Evolutionary conservation across 2,797 vertebrate genomes (phyloP).

Genomic region (Garrulus glandarius): DNA sequence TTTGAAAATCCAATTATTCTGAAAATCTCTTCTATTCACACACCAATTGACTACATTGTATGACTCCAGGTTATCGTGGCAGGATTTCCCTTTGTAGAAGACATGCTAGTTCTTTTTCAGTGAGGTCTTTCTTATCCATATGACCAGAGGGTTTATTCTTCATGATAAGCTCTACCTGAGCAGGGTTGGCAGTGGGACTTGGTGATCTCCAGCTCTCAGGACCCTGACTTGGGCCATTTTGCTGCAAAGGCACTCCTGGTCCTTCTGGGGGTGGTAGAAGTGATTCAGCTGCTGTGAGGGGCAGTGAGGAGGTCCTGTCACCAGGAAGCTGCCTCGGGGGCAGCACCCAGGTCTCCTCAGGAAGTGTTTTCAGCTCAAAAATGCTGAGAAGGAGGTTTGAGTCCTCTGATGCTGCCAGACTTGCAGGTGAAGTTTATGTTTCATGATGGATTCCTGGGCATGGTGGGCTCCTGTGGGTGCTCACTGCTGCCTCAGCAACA

Average conservation of each 20-base stretch:
- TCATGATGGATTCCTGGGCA: neutral
- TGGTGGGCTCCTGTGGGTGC: no score
- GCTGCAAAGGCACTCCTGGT: neutral
- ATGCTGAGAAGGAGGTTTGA: neutral
- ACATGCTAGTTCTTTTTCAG: neutral
- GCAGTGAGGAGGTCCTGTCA: neutral
- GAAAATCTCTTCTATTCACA: neutral
- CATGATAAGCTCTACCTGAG: neutral
- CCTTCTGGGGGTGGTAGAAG: neutral
- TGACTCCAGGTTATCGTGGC: rapidly evolving
- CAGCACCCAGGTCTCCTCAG: neutral
- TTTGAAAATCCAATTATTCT: conserved; percentile 14
- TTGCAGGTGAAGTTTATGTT: neutral
- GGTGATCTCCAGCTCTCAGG: neutral
- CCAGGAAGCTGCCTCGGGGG: rapidly evolving
- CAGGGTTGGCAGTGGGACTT: neutral
- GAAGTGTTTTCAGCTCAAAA: neutral
- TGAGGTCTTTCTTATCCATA: neutral
- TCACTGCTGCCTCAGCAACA: neutral
- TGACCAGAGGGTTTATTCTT: neutral
- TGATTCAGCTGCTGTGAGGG: neutral
- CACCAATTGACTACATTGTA: neutral
- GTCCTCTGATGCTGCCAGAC: neutral
- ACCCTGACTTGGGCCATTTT: neutral
- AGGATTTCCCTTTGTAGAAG: neutral